A percentile compares a stretch with the other conserved stretches of the same genome.
Conservation (phyloP, 2,113 vertebrate species). For the Pristiophorus japonicus region DNA sequence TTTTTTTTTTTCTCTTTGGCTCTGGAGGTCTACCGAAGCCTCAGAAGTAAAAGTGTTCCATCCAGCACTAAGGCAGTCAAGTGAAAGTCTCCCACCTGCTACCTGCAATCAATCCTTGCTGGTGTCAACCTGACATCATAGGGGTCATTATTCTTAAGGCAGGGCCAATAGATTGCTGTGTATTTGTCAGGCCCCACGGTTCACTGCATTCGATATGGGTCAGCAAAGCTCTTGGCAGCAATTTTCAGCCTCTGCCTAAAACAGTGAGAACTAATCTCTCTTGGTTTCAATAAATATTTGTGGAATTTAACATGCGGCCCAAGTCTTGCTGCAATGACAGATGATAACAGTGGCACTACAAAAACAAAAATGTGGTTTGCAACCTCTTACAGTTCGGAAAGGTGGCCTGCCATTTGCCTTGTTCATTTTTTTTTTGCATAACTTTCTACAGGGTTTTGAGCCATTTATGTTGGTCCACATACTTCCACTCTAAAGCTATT, state of each 20-base stretch:
- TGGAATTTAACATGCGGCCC: conserved; percentile 45
- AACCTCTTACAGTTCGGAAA: neutral
- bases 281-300: conserved; percentile 52
- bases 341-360: neutral
- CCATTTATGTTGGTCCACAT: neutral
- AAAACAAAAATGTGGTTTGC: neutral
- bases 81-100: conserved; percentile 50
- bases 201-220: conserved; percentile 44
- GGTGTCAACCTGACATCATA: conserved; percentile 44
- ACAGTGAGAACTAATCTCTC: conserved; percentile 51
- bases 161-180: conserved; percentile 27
- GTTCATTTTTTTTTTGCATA: neutral
- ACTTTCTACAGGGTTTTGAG: neutral
- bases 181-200: conserved; percentile 10
- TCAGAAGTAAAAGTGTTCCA: neutral
- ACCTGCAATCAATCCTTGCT: conserved; percentile 54
- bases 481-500: conserved; percentile 15
- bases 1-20: neutral
- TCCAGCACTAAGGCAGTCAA: neutral
- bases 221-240: conserved; percentile 52
- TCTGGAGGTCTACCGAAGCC: too few species aligned
- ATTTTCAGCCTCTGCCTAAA: conserved; percentile 48
- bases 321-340: conserved; percentile 37
- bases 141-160: conserved; percentile 42
- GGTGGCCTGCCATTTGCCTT: neutral